phyloP scores from a whole-genome alignment of 2,113 vertebrate species.

The Hemibagrus wyckioides region DNA sequence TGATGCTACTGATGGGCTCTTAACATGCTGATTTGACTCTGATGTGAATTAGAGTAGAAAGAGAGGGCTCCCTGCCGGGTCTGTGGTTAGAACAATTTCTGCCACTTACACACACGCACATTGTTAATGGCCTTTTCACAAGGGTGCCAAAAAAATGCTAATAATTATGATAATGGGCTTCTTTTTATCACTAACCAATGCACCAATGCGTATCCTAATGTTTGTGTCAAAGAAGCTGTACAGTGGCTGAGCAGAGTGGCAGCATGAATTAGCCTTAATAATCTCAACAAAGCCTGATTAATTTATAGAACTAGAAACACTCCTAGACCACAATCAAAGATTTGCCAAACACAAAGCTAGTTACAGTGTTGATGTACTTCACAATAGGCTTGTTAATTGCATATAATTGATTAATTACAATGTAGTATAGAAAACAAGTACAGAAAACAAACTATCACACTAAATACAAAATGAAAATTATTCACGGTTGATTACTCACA shows the following conservation, averaged over 20 bases:
- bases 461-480: constrained; percentile 33
- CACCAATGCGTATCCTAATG: constrained; percentile 54
- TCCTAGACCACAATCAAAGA: constrained; percentile 38
- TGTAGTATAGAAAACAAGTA: constrained; percentile 4
- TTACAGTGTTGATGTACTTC: constrained; percentile 24
- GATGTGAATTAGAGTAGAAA: constrained; percentile 64
- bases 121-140: constrained; percentile 57
- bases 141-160: constrained; percentile 54
- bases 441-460: constrained; percentile 31
- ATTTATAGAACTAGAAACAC: constrained; percentile 48
- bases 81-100: constrained; percentile 62
- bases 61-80: constrained; percentile 56
- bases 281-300: constrained; percentile 52
- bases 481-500: not conserved
- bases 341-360: constrained; percentile 43
- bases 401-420: constrained; percentile 26
- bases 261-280: constrained; percentile 56
- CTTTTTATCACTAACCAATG: constrained; percentile 60
- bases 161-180: constrained; percentile 58
- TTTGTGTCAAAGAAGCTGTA: constrained; percentile 55
- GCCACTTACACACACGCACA: constrained; percentile 54
- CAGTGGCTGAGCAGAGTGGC: constrained; percentile 48
- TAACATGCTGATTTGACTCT: constrained; percentile 63
- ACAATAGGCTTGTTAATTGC: constrained; percentile 29
- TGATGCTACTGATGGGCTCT: constrained; percentile 58